These are phyloP conservation scores for Palythoa grandis DNA, from an alignment of 92 coral and sea anemone genomes.

Conservation along the genomic window DNA sequence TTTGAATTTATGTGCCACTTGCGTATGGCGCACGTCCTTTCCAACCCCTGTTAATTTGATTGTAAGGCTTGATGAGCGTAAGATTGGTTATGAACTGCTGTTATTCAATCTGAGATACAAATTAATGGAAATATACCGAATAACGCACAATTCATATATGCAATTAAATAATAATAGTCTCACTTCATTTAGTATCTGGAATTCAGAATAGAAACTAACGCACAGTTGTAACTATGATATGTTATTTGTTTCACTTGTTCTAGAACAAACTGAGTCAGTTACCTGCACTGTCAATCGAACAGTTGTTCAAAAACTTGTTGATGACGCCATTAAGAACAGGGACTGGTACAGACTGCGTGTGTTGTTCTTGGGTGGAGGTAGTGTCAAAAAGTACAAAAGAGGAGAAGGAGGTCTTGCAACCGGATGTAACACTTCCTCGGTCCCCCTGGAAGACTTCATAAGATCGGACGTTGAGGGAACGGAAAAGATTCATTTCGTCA, in stretches of 20 bases:
- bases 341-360: slow-evolving; percentile 26
- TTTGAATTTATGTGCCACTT: background rate
- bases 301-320: slow-evolving; percentile 24
- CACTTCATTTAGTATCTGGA: too few species aligned
- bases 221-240: background rate
- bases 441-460: slow-evolving; percentile 32
- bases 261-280: slow-evolving; percentile 24
- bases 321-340: background rate
- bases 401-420: slow-evolving; percentile 40
- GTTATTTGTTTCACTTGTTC: background rate
- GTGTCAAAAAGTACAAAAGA: background rate
- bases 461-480: background rate
- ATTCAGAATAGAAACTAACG: too few species aligned
- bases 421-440: slow-evolving; percentile 22
- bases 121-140: too few species aligned
- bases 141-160: too few species aligned
- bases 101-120: too few species aligned
- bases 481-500: slow-evolving; percentile 6
- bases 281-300: background rate
- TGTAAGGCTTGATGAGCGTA: background rate
- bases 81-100: background rate
- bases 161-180: too few species aligned
- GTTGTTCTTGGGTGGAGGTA: slow-evolving; percentile 42
- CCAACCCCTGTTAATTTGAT: too few species aligned
- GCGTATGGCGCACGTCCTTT: too few species aligned